phyloP scores from a whole-genome alignment of 2,113 vertebrate species.

The Prietella phreatophila region DNA sequence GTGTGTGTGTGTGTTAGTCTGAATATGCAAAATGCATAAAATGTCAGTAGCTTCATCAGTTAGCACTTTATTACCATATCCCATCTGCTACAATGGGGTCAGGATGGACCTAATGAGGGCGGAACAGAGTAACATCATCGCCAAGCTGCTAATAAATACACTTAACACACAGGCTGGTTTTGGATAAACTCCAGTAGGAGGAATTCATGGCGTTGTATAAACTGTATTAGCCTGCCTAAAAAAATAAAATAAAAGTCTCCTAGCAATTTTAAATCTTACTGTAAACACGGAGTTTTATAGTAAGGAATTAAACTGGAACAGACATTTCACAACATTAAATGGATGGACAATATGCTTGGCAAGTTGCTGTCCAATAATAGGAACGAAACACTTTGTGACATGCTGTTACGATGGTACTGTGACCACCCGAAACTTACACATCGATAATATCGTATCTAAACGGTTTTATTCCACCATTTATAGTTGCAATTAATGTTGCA shows the following conservation, averaged over 20 bases:
- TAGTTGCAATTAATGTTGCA: neutral
- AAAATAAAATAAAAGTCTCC: neutral
- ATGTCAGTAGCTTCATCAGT: neutral
- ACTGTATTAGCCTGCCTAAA: neutral
- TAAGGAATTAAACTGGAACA: neutral
- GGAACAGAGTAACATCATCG: neutral
- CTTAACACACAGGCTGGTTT: neutral
- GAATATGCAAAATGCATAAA: neutral
- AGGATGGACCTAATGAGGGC: conserved; percentile 9
- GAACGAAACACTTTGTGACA: neutral
- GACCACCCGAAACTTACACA: too few species aligned
- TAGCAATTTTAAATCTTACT: neutral
- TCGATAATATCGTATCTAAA: neutral
- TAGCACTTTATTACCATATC: neutral
- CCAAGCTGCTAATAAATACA: conserved; percentile 18
- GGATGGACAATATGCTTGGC: neutral
- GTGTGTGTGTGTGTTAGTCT: neutral
- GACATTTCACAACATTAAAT: neutral
- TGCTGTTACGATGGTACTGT: neutral
- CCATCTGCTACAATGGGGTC: neutral
- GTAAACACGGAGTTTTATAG: neutral
- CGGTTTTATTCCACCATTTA: neutral
- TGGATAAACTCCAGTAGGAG: neutral
- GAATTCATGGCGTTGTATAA: neutral
- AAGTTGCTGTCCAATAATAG: neutral